Evolutionary conservation across 1,140 invertebrate genomes (phyloP).

Genomic region (Rhopalosiphum maidis): DNA sequence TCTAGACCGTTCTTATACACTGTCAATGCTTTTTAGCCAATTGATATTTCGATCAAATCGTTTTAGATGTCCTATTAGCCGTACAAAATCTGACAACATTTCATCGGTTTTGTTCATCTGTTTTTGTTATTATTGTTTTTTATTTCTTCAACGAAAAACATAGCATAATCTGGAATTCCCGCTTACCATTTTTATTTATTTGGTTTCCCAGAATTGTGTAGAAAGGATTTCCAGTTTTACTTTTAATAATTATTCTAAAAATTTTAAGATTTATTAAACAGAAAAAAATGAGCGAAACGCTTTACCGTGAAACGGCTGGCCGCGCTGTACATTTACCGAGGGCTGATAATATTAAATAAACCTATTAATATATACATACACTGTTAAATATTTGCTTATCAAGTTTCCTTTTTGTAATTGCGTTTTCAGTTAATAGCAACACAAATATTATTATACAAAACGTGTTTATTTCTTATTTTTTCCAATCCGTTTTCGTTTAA

Average conservation of each 20-base stretch:
- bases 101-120: too few relatives aligned
- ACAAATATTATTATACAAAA: neutral
- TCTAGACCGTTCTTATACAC: too few relatives aligned
- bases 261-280: neutral
- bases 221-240: neutral
- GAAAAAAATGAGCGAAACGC: neutral
- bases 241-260: neutral
- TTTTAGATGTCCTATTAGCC: too few relatives aligned
- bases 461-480: neutral
- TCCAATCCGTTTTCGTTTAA: neutral
- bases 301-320: neutral
- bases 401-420: neutral
- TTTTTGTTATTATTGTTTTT: too few relatives aligned
- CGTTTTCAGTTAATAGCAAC: neutral
- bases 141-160: too few relatives aligned
- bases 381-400: neutral
- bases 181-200: too few relatives aligned
- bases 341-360: neutral
- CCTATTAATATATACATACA: neutral
- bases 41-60: too few relatives aligned
- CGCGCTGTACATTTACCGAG: neutral
- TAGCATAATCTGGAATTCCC: too few relatives aligned
- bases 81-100: too few relatives aligned
- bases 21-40: too few relatives aligned
- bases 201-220: neutral